These are phyloP conservation scores for Cydia fagiglandana DNA, from an alignment of 1,140 invertebrate genomes.

Conservation along the genomic window DNA sequence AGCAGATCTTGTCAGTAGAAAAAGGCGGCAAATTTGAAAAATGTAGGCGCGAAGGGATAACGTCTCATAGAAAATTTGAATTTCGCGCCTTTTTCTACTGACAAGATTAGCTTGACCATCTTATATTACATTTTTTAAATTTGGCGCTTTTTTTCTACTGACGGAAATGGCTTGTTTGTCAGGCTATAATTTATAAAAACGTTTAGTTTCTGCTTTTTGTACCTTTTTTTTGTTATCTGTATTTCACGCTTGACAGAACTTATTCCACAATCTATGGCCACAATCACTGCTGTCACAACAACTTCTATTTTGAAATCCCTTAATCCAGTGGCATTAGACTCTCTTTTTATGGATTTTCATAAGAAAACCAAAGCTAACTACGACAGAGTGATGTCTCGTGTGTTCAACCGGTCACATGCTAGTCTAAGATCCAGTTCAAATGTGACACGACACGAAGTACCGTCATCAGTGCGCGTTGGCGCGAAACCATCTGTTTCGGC, in stretches of 20 bases:
- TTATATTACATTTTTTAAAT: too few relatives aligned
- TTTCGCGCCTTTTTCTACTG: too few relatives aligned
- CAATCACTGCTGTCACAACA: conserved; percentile 4
- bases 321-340: not conserved
- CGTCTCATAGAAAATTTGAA: too few relatives aligned
- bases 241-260: not conserved
- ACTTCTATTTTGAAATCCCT: conserved; percentile 28
- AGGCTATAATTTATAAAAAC: not conserved
- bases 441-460: conserved; percentile 56
- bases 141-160: too few relatives aligned
- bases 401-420: conserved; percentile 46
- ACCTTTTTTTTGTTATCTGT: not conserved
- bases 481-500: conserved; percentile 63
- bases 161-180: too few relatives aligned
- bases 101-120: too few relatives aligned
- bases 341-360: conserved; percentile 31
- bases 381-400: conserved; percentile 63
- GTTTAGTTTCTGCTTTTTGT: not conserved
- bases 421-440: conserved; percentile 48
- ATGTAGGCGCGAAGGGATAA: too few relatives aligned
- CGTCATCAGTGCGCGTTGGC: conserved; percentile 52
- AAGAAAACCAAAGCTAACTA: conserved; percentile 51
- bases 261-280: not conserved
- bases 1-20: too few relatives aligned
- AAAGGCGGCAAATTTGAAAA: too few relatives aligned